Evolutionary conservation across 2,888 invertebrate genomes (phyloP).

Genomic region (Crepidodera aurea): DNA sequence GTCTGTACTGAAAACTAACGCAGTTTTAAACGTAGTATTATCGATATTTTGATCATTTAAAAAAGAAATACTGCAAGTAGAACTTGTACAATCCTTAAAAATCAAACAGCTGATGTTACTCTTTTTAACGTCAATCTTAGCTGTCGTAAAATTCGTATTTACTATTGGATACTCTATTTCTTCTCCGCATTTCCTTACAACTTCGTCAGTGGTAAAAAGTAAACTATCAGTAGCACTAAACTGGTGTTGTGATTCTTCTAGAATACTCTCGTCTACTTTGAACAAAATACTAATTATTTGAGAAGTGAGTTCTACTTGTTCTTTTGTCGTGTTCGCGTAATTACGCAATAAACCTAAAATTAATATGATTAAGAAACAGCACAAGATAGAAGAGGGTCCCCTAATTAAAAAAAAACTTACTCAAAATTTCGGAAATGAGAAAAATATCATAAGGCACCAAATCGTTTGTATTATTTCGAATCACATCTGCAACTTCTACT

Average conservation of each 20-base stretch:
- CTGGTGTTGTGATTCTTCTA: conserved; percentile 39
- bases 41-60: conserved; percentile 21
- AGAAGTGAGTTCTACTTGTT: conserved; percentile 55
- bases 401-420: conserved; percentile 21
- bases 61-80: conserved; percentile 58
- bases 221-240: conserved; percentile 45
- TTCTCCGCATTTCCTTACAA: conserved; percentile 50
- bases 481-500: conserved; percentile 18
- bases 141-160: conserved; percentile 62
- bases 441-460: conserved; percentile 45
- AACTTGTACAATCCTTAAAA: conserved; percentile 20
- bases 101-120: conserved; percentile 61
- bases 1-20: conserved; percentile 41
- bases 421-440: conserved; percentile 45
- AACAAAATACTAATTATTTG: conserved; percentile 64
- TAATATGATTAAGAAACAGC: background rate
- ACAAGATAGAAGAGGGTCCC: no score
- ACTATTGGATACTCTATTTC: conserved; percentile 44
- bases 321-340: conserved; percentile 46
- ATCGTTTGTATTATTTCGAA: background rate
- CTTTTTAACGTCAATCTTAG: conserved; percentile 55
- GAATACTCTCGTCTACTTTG: conserved; percentile 34
- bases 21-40: conserved; percentile 34
- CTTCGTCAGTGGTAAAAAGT: conserved; percentile 39
- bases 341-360: conserved; percentile 14